Base-by-base conservation (phyloP, 2,888 invertebrate species). In the Polydrusus cervinus region DNA sequence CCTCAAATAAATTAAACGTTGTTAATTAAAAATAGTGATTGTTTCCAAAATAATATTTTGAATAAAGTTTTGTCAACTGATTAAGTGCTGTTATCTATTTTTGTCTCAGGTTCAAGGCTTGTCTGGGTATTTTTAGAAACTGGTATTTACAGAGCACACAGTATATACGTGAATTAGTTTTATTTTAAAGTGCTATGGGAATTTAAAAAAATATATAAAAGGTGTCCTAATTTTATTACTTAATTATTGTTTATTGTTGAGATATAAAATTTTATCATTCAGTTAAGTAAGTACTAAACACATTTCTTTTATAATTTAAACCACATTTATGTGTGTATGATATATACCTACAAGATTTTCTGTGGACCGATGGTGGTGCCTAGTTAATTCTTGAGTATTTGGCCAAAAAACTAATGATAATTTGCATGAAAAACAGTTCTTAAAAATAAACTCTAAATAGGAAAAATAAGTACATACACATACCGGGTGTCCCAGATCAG, bases 41-140 rank as follows among this genome's bases (percentile, higher is more conserved):
- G 13, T 51, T 53, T 30, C n/a, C n/a, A 53, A 53, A 53, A 53
- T n/a, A 25, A 53, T 8, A 25, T 30, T 53, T 53, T 25, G 1
- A n/a, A 53, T 25, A 25, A 53, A 53, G 10, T n/a, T 16, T 53
- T 53, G 53, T 30, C 25, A 53, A 25, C 11, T 53, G 14, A 16
- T 53, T 30, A n/a, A 53, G 13, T n/a, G 30, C 30, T 30, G 3
- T 11, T 53, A 53, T 30, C 25, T 51, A 51, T 53, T 30, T 30
- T 5, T 53, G 25, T 53, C 53, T 53, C 53, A 53, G 53, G 53
- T 53, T 53, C 53, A 53, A 53, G 53, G 53, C n/a, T 53, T 53
- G 53, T 30, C 53, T 53, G 25, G 30, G n/a, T 53, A 53, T 53
- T 53, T 53, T 53, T 53, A 53, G 53, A 53, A 53, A 25, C 53